phyloP scores from a whole-genome alignment of 2,113 vertebrate genomes.

The Copsychus sechellarum region DNA sequence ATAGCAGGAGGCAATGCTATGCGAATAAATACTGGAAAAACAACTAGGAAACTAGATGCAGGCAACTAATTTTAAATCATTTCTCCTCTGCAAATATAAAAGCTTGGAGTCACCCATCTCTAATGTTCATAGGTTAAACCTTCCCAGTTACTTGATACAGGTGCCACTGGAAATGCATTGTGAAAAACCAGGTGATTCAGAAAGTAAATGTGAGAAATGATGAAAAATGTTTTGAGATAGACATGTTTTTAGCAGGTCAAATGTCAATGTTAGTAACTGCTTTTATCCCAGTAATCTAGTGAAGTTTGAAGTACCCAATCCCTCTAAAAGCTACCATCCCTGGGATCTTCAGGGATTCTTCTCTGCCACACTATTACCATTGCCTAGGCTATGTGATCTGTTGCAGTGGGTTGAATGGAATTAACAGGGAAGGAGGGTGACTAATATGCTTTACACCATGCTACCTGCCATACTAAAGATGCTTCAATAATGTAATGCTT shows the following conservation, averaged over 20 bases:
- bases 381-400: background rate
- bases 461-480: background rate
- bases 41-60: background rate
- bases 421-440: background rate
- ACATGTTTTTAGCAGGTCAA: background rate
- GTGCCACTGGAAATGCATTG: background rate
- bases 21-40: conserved; percentile 39
- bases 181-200: background rate
- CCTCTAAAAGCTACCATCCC: background rate
- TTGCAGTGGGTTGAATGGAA: background rate
- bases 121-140: background rate
- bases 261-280: background rate
- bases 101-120: background rate
- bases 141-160: background rate
- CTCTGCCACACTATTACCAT: background rate
- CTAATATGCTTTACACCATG: background rate
- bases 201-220: background rate
- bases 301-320: background rate
- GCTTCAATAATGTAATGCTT: background rate
- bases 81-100: background rate
- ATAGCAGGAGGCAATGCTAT: background rate
- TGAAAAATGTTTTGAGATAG: background rate
- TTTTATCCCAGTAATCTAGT: background rate
- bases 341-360: background rate
- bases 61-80: background rate